Evolutionary conservation across 2,113 vertebrate species (phyloP), one percentile per base, ranked within the genome.

Genomic region (Myotis davidii): DNA sequence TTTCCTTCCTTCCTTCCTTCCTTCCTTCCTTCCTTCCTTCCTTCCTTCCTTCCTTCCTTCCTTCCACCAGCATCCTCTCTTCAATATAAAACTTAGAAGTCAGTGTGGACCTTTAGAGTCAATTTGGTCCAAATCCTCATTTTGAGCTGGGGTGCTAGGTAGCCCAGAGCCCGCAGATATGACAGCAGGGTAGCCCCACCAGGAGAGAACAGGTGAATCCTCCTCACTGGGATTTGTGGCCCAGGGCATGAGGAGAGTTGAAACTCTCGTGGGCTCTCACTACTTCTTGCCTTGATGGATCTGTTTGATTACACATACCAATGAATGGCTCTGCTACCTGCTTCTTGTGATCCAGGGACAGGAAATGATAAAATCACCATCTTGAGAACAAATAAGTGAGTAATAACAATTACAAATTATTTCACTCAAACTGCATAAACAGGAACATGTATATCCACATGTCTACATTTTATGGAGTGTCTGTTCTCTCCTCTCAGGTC

Each of bases 141-240:
- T 85, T 32, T 73, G 72, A 73, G 34, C 18, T 59, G 83, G 6
- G 65, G 12, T 39, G 37, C n/a, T 18, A 56, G 25, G 25, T 21
- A 45, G 23, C 73, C 73, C 27, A 76, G 73, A 48, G 42, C 7
- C 4, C 14, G 48, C 14, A 3, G 8, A n/a, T 32, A 29, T 32
- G 42, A 76, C 73, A 48, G 17, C 23, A 76, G 18, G 45, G 18
- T 42, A n/a, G 65, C 37, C 27, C 1, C 0, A 0, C 25, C 18
- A 34, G 85, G 29, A 56, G 32, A 52, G 2, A n/a, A 11, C 29
- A 9, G 0, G 20, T 2, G 32, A 27, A 4, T n/a, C 23, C 14
- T 3, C 5, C 0, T 29, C 6, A 0, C 3, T 18, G 23, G 45
- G 42, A 23, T 18, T n/a, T 1, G 0, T 5, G 27, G 16, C 61